Conservation (phyloP, 23 tunicate species). For the Botrylloides violaceus region DNA sequence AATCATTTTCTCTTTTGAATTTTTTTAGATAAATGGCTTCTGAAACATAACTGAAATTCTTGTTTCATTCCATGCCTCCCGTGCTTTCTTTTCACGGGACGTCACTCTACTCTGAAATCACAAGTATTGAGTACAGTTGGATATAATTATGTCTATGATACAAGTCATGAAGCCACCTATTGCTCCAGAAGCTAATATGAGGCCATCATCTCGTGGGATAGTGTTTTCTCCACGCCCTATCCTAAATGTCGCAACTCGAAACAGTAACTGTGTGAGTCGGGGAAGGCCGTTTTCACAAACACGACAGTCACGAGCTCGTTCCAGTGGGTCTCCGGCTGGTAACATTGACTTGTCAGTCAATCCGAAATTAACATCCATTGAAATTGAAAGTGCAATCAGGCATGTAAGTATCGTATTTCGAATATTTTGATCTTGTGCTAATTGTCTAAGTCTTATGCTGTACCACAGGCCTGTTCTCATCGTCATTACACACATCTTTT, state of each 20-base stretch:
- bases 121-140: no score
- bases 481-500: no score
- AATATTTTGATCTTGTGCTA: no score
- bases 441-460: no score
- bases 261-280: slow-evolving; percentile 3
- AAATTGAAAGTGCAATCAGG: slow-evolving; percentile 49
- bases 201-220: slow-evolving; percentile 71
- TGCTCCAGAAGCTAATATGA: slow-evolving; percentile 8
- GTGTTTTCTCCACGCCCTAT: slow-evolving; percentile 68
- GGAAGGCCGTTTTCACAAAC: slow-evolving; percentile 22
- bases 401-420: slow-evolving; percentile 57
- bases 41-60: no score
- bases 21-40: no score
- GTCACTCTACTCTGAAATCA: no score
- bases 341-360: slow-evolving; percentile 44
- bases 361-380: slow-evolving; percentile 56
- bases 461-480: no score
- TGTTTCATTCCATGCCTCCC: no score
- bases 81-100: no score
- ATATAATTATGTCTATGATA: slow-evolving; percentile 16
- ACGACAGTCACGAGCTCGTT: slow-evolving; percentile 6
- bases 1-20: no score
- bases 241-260: slow-evolving; percentile 20
- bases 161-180: slow-evolving; percentile 29
- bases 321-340: slow-evolving; percentile 14